Conservation (phyloP, 2,113 vertebrate species). For the Ptychochromis oligacanthus region DNA sequence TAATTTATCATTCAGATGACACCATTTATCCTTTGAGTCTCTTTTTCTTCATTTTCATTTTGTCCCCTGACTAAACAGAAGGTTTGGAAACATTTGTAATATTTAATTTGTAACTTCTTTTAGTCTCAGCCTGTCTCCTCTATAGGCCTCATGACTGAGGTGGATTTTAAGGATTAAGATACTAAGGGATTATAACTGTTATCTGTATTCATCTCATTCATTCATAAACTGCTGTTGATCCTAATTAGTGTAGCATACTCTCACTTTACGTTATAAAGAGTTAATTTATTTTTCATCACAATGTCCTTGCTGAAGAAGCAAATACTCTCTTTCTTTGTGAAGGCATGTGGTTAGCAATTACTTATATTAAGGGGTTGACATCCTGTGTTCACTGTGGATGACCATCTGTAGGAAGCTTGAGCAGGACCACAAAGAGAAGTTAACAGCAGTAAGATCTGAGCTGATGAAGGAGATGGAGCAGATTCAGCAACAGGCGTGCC, state of each 20-base stretch:
- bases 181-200: neutral
- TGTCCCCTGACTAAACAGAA: neutral
- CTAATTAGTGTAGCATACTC: neutral
- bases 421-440: conserved; percentile 89
- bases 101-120: neutral
- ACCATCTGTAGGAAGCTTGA: conserved; percentile 86
- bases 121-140: neutral
- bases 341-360: neutral
- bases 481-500: conserved; percentile 87
- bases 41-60: neutral
- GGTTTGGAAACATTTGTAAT: neutral
- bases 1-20: conserved; percentile 40
- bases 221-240: neutral
- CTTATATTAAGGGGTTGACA: neutral
- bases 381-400: neutral
- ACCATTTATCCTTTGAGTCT: neutral
- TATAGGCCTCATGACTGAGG: neutral
- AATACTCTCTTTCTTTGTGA: neutral
- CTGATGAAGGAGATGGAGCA: conserved; percentile 88
- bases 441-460: conserved; percentile 79
- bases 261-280: neutral
- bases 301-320: neutral
- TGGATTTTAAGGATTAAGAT: neutral
- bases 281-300: neutral
- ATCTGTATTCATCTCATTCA: neutral